Percentiles rank a stretch among this genome's conserved stretches.
phyloP scores from a whole-genome alignment of 2,888 invertebrate genomes.

The Phyllotreta striolata region DNA sequence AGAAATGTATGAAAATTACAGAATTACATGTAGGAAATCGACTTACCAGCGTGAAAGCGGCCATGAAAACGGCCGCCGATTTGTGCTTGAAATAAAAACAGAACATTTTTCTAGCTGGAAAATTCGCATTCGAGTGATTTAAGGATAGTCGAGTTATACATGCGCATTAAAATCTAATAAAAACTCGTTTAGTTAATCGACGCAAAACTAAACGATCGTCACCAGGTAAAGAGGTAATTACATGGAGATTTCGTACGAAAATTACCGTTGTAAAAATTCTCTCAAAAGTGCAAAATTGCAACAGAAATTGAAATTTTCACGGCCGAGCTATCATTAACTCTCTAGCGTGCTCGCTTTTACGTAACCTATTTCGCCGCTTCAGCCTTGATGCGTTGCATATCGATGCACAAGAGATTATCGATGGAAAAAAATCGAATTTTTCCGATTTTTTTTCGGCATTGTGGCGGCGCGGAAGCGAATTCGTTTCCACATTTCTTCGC shows the following conservation, averaged over 20 bases:
- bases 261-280: not conserved
- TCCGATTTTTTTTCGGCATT: too few relatives aligned
- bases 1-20: not conserved
- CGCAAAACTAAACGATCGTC: constrained; percentile 12
- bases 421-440: too few relatives aligned
- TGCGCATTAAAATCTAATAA: constrained; percentile 10
- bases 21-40: not conserved
- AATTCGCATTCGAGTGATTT: not conserved
- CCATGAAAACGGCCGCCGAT: constrained; percentile 41
- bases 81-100: constrained; percentile 38
- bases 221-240: constrained; percentile 5
- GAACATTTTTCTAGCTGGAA: constrained; percentile 24
- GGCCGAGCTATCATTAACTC: too few relatives aligned
- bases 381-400: too few relatives aligned
- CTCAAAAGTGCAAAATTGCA: too few relatives aligned
- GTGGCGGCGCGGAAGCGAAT: too few relatives aligned
- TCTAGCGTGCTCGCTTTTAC: too few relatives aligned
- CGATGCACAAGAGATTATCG: too few relatives aligned
- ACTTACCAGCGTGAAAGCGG: constrained; percentile 44
- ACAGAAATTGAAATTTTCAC: too few relatives aligned
- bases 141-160: constrained; percentile 4
- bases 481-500: too few relatives aligned
- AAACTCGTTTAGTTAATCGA: constrained; percentile 2
- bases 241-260: not conserved
- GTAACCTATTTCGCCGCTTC: too few relatives aligned